Evolutionary conservation across 2,797 vertebrate species (phyloP).

Genomic region (Anableps anableps): DNA sequence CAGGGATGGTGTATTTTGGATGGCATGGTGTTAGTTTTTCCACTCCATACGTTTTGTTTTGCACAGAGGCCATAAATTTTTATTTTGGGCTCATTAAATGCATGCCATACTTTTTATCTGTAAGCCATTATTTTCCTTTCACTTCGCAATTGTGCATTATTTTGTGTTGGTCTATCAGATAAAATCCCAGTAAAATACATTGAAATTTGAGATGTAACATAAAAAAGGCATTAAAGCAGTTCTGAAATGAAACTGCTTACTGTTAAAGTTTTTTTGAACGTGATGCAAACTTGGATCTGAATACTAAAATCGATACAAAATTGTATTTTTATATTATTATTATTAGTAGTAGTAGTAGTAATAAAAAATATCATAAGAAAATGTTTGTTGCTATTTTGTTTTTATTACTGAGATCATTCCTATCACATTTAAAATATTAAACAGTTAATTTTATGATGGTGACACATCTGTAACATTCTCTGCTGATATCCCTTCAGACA

Average conservation of each 20-base stretch:
- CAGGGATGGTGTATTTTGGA: no score
- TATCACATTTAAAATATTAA: background rate
- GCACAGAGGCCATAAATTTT: no score
- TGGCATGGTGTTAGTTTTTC: no score
- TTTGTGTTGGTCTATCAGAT: background rate
- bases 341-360: background rate
- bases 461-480: conserved; percentile 6
- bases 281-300: background rate
- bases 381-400: background rate
- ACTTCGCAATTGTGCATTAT: background rate
- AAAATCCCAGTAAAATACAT: background rate
- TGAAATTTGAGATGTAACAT: background rate
- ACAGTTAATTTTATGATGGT: background rate
- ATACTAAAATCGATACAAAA: background rate
- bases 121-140: background rate
- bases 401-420: background rate
- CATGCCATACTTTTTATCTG: background rate
- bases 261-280: background rate
- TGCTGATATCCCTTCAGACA: conserved; percentile 79
- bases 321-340: background rate
- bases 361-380: background rate
- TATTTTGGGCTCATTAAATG: no score
- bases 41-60: no score
- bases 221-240: background rate
- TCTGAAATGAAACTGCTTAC: background rate